Conservation (phyloP, 2,797 vertebrate species). For the Ptychobarbus kaznakovi region DNA sequence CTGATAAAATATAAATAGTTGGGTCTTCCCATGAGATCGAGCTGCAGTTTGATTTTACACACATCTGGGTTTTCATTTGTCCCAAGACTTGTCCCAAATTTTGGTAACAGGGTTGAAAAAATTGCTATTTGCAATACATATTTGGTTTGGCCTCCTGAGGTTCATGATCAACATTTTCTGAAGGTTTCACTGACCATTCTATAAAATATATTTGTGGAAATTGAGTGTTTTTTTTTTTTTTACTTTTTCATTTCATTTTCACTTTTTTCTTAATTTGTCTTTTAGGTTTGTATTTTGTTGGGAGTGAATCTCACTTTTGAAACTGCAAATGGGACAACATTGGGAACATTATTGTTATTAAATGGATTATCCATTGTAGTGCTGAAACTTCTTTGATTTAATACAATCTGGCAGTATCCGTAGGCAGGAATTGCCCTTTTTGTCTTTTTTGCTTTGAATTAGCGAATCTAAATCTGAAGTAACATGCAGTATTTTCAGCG, state of each 20-base stretch:
- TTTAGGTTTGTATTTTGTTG: not conserved
- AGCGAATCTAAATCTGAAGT: conserved; percentile 41
- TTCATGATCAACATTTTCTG: not conserved
- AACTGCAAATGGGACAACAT: not conserved
- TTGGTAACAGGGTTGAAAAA: conserved; percentile 2
- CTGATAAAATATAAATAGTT: not conserved
- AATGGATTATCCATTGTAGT: conserved; percentile 30
- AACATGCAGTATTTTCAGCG: conserved; percentile 43
- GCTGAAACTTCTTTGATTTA: conserved; percentile 35
- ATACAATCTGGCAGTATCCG: conserved; percentile 30
- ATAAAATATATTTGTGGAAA: not conserved
- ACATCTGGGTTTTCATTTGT: not conserved
- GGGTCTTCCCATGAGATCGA: not conserved
- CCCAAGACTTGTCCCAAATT: not conserved
- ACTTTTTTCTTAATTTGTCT: not conserved
- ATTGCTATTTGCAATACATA: not conserved
- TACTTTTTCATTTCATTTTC: not conserved
- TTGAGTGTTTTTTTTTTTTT: not conserved
- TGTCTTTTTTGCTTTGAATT: conserved; percentile 29
- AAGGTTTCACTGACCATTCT: not conserved
- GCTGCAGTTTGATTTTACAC: not conserved
- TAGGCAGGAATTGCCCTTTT: conserved; percentile 47
- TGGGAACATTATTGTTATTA: conserved; percentile 26
- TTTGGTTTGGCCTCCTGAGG: not conserved
- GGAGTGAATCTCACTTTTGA: not conserved